Evolutionary conservation across 2,797 vertebrate genomes (phyloP).

Genomic region (Sardinella longiceps): DNA sequence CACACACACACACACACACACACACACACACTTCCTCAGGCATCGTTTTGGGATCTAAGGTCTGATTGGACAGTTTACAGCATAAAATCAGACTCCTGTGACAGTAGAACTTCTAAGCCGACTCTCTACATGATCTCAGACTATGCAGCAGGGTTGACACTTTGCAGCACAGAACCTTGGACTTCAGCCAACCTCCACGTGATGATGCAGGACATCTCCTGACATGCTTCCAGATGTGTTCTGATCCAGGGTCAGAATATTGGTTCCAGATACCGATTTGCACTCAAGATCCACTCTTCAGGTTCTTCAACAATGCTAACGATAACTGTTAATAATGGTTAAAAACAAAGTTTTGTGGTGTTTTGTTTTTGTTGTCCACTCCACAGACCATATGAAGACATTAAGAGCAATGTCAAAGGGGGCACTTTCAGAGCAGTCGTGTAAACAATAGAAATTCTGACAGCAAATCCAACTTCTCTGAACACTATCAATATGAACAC

Average conservation of each 20-base stretch:
- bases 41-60: not conserved
- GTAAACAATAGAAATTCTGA: no score
- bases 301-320: no score
- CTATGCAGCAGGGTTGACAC: not conserved
- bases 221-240: not conserved
- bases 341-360: no score
- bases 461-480: no score
- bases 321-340: no score
- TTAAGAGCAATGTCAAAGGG: no score
- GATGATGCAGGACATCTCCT: constrained; percentile 14
- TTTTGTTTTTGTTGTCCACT: no score
- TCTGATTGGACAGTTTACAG: not conserved
- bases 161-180: not conserved
- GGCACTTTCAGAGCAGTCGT: no score
- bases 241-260: not conserved
- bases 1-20: not conserved
- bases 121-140: not conserved
- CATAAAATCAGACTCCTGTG: not conserved
- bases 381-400: no score
- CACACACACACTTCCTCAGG: not conserved
- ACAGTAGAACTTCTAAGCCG: not conserved
- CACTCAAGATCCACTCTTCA: not conserved
- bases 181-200: not conserved
- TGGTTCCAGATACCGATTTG: not conserved
- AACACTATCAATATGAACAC: no score